Evolutionary conservation across 2,888 invertebrate species (phyloP), one percentile per base, ranked within the genome.

Genomic region (Seira sanloemensis): DNA sequence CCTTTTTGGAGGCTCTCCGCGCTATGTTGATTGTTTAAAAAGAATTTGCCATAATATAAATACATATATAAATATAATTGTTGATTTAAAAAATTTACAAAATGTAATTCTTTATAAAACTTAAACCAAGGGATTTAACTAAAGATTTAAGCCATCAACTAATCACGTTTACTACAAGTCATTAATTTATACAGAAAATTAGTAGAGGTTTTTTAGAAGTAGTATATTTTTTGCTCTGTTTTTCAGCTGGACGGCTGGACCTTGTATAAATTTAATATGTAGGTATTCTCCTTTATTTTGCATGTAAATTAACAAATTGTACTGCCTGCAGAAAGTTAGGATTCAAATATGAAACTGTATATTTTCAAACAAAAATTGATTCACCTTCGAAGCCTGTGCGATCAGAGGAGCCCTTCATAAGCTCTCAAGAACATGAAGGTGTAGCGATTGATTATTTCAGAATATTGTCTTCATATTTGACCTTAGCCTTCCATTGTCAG

Each of bases 1-100:
- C 82, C 83, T 83, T 37, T 37, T 78, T 83, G 77, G 78, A 83
- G 83, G 77, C 83, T 83, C 82, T 77, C 78, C 78, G 37, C 37
- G 4, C 37, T n/a, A n/a, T 78, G 62, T 58, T 78, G 71, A 46
- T 73, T 78, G 83, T 72, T 83, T 78, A 68, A 76, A 77, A 25
- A 68, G 26, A 23, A 7, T 5, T 26, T 83, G 78, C 78, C 73
- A 83, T 83, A 83, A 65, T 73, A 74, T 76, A 71, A 23, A 71
- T 71, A 67, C 50, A 73, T 73, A 72, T 72, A 72, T 46, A 25
- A 77, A 24, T 46, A 9, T 18, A 74, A 26, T 27, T 27, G 26
- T 24, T 58, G 23, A 18, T 37, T 37, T 37, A 12, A 4, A 19
- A 75, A 66, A 23, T 27, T 46, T 24, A n/a, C 2, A 12, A n/a